phyloP scores from a whole-genome alignment of 2,113 vertebrate species.

The Dipodomys stephensi region DNA sequence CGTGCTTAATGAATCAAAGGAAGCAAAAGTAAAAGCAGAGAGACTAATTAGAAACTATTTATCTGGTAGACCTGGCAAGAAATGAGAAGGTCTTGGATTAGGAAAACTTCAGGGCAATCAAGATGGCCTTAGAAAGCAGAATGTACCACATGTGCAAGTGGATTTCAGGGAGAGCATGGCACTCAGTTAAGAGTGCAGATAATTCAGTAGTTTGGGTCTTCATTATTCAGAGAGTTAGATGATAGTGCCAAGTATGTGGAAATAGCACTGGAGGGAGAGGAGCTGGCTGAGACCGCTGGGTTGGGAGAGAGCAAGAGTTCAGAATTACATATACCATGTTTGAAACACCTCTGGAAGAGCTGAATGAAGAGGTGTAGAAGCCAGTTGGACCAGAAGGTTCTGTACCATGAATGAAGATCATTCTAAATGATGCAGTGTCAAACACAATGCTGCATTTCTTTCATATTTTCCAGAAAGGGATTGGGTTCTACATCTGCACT shows the following conservation, averaged over 20 bases:
- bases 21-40: neutral
- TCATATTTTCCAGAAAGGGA: neutral
- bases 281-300: neutral
- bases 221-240: neutral
- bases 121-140: neutral
- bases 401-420: neutral
- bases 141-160: neutral
- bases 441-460: neutral
- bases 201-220: neutral
- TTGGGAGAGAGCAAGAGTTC: fast-evolving
- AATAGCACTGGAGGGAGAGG: neutral
- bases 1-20: neutral
- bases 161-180: no score
- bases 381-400: neutral
- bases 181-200: neutral
- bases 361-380: neutral
- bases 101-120: neutral
- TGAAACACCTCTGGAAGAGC: neutral
- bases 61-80: neutral
- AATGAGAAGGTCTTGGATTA: neutral
- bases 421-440: neutral
- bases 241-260: neutral
- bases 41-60: neutral
- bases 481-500: neutral
- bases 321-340: fast-evolving